Conservation (phyloP, 92 coral and sea anemone genomes). For the Siderastrea radians region DNA sequence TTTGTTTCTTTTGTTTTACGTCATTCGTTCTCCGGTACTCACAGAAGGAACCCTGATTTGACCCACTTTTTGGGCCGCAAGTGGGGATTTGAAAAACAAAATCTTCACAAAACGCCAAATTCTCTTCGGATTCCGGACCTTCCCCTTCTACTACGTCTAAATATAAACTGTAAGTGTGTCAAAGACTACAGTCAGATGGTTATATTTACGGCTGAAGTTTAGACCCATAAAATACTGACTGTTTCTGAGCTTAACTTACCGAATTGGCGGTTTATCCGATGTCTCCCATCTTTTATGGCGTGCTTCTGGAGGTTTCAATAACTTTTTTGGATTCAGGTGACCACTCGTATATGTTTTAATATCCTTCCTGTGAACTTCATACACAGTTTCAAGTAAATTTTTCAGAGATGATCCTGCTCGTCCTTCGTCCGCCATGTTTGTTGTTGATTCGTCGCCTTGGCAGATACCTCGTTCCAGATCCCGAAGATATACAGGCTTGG, state of each 20-base stretch:
- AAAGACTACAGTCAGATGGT: too few species aligned
- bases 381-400: conserved; percentile 83
- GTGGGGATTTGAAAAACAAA: too few species aligned
- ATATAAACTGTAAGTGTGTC: too few species aligned
- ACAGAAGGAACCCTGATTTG: too few species aligned
- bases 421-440: conserved; percentile 88
- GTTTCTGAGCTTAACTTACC: conserved; percentile 52
- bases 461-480: conserved; percentile 42
- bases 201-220: too few species aligned
- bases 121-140: too few species aligned
- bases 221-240: too few species aligned
- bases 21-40: too few species aligned
- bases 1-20: too few species aligned
- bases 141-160: too few species aligned
- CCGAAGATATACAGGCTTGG: conserved; percentile 47
- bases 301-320: conserved; percentile 74
- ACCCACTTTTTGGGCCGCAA: too few species aligned
- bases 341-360: conserved; percentile 96
- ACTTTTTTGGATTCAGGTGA: conserved; percentile 90
- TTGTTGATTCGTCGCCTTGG: conserved; percentile 62
- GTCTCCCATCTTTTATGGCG: conserved; percentile 84
- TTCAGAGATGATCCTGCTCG: conserved; percentile 58
- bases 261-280: conserved; percentile 77
- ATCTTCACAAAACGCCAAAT: too few species aligned
- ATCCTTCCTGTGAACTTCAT: conserved; percentile 95